Base-by-base conservation (phyloP, 1,140 invertebrate species). In the Physella acuta region DNA sequence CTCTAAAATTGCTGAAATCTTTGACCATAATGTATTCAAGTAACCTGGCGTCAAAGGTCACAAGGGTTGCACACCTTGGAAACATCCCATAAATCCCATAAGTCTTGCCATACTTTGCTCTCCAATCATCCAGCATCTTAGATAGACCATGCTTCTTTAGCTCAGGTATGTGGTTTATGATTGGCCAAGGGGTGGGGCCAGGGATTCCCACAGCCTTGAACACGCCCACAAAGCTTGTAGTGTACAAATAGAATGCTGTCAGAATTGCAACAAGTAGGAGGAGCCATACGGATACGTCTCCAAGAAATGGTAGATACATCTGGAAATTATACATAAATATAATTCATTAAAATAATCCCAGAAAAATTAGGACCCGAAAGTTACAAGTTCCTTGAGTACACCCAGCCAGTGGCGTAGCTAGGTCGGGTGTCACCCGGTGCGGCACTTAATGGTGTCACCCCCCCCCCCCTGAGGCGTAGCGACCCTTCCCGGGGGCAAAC, bases 41-140 rank as follows among this genome's bases (percentile, higher is more conserved):
- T 26, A 61, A 36, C 26, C 59, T 26, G 8, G 59, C 37, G 59
- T 61, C 59, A 61, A 37, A 39, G 34, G 59, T 61, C 24, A 61
- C 59, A 2, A 61, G 16, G 33, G 59, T 61, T 26, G 59, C 34
- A 44, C 36, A 44, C 3, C 59, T 14, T 14, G 59, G 59, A 61
- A 61, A 61, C 1, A 61, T 14, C 2, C 59, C 59, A 28, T 61
- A 61, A 20, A 61, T 37, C 17, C 59, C 59, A 39, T 61, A 61
- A 36, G 59, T 61, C 2, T 61, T 39, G 16, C 59, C 59, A 44
- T 61, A 61, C n/a, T 37, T 36, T 61, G 8, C 28, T 36, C 59
- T 36, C 59, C 59, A 61, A 1, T 61, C 59, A 39, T 61, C 59
- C 3, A 61, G 59, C 59, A 61, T 61, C n/a, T 61, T 61, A 24